Conservation (phyloP, 2,888 invertebrate genomes). For the Lumbricus terrestris region DNA sequence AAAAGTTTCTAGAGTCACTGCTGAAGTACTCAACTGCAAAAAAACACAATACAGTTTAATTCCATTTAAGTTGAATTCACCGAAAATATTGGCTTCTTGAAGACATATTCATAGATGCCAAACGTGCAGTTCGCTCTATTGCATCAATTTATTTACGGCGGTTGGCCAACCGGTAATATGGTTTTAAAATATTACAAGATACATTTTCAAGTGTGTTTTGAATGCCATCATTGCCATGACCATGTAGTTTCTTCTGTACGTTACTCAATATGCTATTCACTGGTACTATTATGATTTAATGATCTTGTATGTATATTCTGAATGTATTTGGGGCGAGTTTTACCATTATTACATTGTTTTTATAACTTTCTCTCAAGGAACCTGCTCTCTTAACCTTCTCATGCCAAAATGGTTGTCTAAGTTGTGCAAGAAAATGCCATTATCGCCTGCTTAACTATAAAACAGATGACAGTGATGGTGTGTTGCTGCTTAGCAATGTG, state of each 20-base stretch:
- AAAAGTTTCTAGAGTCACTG: background rate
- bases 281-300: background rate
- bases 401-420: background rate
- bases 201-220: background rate
- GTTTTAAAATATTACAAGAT: background rate
- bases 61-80: no score
- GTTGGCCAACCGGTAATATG: background rate
- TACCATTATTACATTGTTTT: background rate
- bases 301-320: background rate
- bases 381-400: no score
- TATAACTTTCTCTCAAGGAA: background rate
- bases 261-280: background rate
- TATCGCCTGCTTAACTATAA: no score
- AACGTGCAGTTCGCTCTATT: background rate
- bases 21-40: background rate
- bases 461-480: no score
- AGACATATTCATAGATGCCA: background rate
- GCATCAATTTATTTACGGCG: background rate
- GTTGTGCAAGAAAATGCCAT: background rate
- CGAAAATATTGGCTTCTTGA: no score
- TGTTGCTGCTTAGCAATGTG: no score
- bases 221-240: no score
- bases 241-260: background rate
- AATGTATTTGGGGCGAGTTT: background rate
- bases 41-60: background rate